These are phyloP conservation scores for Trachymyrmex cornetzi DNA, from an alignment of 1,140 invertebrate species.

Conservation along the genomic window DNA sequence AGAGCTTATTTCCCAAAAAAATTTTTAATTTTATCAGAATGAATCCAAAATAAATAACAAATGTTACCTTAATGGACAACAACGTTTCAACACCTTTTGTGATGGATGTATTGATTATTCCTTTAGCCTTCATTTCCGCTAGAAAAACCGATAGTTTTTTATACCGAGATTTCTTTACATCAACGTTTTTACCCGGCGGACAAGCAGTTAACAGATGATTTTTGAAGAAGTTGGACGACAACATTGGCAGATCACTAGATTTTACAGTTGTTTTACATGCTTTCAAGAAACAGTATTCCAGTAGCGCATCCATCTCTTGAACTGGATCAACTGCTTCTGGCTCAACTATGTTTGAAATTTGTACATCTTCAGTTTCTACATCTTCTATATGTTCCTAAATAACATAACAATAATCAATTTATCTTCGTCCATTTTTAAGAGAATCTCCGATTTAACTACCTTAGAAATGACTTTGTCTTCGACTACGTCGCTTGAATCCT, in stretches of 20 bases:
- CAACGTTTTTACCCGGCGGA: constrained; percentile 89
- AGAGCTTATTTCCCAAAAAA: neutral
- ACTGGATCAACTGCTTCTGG: constrained; percentile 80
- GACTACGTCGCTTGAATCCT: constrained; percentile 5
- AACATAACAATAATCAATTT: neutral
- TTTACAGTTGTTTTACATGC: constrained; percentile 90
- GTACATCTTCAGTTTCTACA: constrained; percentile 54
- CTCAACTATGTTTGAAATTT: constrained; percentile 2
- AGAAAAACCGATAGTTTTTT: constrained; percentile 96
- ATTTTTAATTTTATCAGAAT: neutral
- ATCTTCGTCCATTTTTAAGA: neutral
- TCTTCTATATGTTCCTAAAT: constrained; percentile 50
- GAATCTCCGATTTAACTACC: constrained; percentile 46
- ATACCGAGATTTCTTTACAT: constrained; percentile 95
- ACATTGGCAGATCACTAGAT: constrained; percentile 90
- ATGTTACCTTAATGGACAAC: constrained; percentile 87
- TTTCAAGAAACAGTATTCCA: constrained; percentile 93
- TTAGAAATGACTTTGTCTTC: constrained; percentile 30
- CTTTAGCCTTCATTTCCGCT: constrained; percentile 87
- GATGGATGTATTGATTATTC: constrained; percentile 87
- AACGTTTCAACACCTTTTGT: constrained; percentile 88
- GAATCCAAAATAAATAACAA: neutral
- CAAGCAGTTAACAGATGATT: constrained; percentile 92
- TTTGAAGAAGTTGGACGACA: constrained; percentile 93
- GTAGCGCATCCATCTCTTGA: constrained; percentile 91